Percentiles rank a stretch among this genome's conserved stretches.
These are phyloP conservation scores for Morone saxatilis DNA, from an alignment of 2,113 vertebrate species.

Conservation along the genomic window DNA sequence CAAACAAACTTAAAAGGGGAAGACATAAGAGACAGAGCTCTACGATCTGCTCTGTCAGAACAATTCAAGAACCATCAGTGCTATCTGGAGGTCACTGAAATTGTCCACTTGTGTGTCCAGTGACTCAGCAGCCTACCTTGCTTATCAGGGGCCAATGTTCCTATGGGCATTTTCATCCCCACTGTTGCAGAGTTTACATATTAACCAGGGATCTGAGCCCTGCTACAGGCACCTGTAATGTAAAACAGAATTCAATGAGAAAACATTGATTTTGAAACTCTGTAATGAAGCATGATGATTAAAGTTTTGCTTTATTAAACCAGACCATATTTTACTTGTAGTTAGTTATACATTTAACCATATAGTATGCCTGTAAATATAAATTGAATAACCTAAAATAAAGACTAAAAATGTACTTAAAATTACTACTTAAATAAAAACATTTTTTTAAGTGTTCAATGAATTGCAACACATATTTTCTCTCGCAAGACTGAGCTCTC, in stretches of 20 bases:
- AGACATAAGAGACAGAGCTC: background rate
- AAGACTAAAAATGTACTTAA: background rate
- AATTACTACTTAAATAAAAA: background rate
- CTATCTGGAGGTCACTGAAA: conserved; percentile 15
- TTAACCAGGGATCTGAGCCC: conserved; percentile 72
- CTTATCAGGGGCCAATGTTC: conserved; percentile 81
- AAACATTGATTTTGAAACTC: background rate
- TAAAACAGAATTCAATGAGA: background rate
- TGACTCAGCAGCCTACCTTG: conserved; percentile 50
- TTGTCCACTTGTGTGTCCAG: conserved; percentile 35
- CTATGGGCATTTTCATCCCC: conserved; percentile 62
- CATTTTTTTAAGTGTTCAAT: background rate
- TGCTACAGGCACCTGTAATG: background rate
- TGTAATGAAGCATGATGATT: background rate
- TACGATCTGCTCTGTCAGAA: background rate
- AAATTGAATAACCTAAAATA: background rate
- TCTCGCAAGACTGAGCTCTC: background rate
- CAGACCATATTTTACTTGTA: background rate
- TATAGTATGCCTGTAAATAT: background rate
- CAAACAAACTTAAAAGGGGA: background rate
- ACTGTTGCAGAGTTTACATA: conserved; percentile 72
- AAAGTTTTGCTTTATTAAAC: background rate
- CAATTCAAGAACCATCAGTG: background rate
- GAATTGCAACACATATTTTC: background rate
- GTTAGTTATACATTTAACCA: background rate